A percentile compares a stretch with the other conserved stretches of the same genome.
Evolutionary conservation across 2,113 vertebrate species (phyloP).

Genomic region (Peromyscus polionotus): DNA sequence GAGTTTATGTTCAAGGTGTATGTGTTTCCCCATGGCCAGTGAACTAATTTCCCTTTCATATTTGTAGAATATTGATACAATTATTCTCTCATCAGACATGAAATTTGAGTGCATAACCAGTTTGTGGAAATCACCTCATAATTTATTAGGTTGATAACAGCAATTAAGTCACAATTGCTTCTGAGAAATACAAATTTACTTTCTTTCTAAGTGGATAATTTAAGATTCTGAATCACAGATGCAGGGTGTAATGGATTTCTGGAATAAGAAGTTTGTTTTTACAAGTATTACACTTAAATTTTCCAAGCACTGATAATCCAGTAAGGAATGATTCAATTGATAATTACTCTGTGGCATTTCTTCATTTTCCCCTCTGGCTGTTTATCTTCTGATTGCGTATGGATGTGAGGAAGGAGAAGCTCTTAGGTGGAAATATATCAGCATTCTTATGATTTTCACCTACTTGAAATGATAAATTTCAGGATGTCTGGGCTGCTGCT

Average conservation of each 20-base stretch:
- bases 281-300: conserved; percentile 52
- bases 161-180: conserved; percentile 82
- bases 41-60: conserved; percentile 80
- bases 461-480: not conserved
- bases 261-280: conserved; percentile 56
- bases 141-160: conserved; percentile 82
- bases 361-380: not conserved
- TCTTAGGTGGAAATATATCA: not conserved
- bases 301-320: not conserved
- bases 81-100: conserved; percentile 81
- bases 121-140: conserved; percentile 77
- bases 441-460: not conserved
- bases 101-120: conserved; percentile 78
- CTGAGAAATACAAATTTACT: conserved; percentile 82
- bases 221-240: conserved; percentile 55
- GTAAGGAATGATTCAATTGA: conserved; percentile 23
- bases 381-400: conserved; percentile 12
- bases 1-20: conserved; percentile 75
- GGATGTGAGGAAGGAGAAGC: not conserved
- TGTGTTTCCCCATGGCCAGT: conserved; percentile 63
- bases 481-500: not conserved
- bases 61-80: conserved; percentile 78
- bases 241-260: conserved; percentile 59
- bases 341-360: not conserved
- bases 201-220: conserved; percentile 75